Conservation (phyloP, 1,140 invertebrate genomes). For the Bombus consobrinus region DNA sequence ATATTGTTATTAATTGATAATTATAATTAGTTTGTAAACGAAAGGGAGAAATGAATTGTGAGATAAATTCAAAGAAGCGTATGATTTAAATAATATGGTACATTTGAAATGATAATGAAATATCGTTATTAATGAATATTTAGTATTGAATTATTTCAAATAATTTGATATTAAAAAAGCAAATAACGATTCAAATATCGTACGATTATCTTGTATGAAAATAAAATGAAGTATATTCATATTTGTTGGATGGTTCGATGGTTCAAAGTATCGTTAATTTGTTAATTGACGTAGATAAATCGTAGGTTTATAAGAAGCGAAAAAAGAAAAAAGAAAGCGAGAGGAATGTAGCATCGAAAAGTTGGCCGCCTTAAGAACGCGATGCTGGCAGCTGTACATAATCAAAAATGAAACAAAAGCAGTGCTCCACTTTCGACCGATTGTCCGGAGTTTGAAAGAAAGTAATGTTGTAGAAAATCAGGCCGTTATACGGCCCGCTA, state of each 20-base stretch:
- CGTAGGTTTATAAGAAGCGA: too few relatives aligned
- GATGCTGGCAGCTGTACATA: constrained; percentile 47
- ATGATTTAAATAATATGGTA: too few relatives aligned
- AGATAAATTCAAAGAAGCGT: too few relatives aligned
- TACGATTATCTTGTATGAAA: too few relatives aligned
- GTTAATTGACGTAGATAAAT: background rate
- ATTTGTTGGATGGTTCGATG: background rate
- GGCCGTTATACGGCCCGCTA: constrained; percentile 35
- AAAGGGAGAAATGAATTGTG: too few relatives aligned
- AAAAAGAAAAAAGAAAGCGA: too few relatives aligned
- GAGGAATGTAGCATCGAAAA: background rate
- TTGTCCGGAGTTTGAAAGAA: constrained; percentile 53
- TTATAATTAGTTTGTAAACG: too few relatives aligned
- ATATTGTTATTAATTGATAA: too few relatives aligned
- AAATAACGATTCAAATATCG: too few relatives aligned
- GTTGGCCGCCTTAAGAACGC: constrained; percentile 40
- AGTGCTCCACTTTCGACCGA: constrained; percentile 49
- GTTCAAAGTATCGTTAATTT: background rate
- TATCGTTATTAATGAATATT: too few relatives aligned
- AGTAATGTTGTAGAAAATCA: constrained; percentile 54
- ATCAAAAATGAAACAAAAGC: constrained; percentile 53
- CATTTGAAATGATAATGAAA: too few relatives aligned
- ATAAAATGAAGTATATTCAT: background rate
- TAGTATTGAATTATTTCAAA: too few relatives aligned
- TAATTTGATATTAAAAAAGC: background rate